Conservation (phyloP, 92 coral and sea anemone species). For the Umimayanthus kanabou region DNA sequence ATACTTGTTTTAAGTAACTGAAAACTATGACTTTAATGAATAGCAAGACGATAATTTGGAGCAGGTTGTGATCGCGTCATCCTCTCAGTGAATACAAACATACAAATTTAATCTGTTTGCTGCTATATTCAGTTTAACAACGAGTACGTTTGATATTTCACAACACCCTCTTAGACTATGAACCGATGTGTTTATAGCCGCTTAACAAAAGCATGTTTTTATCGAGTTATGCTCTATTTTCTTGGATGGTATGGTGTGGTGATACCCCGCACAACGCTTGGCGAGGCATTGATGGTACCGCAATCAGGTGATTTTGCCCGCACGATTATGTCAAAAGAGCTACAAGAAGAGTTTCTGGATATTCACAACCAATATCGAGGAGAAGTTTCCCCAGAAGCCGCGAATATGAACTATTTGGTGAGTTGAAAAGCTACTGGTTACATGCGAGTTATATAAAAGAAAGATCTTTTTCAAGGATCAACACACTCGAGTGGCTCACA, state of each 20-base stretch:
- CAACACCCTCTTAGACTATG: not conserved
- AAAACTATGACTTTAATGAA: not conserved
- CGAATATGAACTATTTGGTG: conserved; percentile 22
- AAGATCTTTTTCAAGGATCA: too few species aligned
- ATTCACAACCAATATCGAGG: conserved; percentile 1
- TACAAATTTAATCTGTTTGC: not conserved
- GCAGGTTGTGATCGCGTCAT: not conserved
- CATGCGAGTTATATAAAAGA: not conserved
- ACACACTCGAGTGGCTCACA: too few species aligned
- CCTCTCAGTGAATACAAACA: not conserved
- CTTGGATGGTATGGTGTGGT: not conserved
- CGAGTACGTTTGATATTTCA: not conserved
- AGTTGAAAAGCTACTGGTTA: not conserved
- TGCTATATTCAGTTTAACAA: not conserved
- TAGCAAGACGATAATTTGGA: not conserved
- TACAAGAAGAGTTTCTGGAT: conserved; percentile 5
- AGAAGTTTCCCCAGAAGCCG: conserved; percentile 7
- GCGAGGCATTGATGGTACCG: not conserved
- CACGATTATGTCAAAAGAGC: not conserved
- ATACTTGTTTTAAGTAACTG: not conserved
- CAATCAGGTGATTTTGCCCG: not conserved
- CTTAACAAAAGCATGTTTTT: not conserved
- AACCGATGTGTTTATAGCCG: not conserved
- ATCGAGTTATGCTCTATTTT: not conserved
- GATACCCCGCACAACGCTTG: too few species aligned